Conservation (phyloP, 2,888 invertebrate species). For the Branchipolynoe longqiensis region DNA sequence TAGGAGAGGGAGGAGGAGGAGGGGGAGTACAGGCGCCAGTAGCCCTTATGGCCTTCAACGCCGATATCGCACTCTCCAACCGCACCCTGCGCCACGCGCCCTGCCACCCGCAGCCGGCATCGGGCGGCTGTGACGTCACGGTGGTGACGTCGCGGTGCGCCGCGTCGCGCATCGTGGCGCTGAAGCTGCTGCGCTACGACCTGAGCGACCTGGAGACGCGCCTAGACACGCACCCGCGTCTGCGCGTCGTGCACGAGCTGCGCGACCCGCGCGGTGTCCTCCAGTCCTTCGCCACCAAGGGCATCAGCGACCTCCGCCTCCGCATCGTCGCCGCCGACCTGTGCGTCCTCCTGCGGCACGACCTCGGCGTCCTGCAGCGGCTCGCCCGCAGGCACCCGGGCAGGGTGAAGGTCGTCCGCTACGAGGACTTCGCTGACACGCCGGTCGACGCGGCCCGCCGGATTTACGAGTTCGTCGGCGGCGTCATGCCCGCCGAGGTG, state of each 20-base stretch:
- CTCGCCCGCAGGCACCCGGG: not conserved
- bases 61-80: not conserved
- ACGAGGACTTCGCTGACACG: not conserved
- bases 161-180: not conserved
- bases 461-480: not conserved
- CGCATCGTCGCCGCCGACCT: not conserved
- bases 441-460: not conserved
- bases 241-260: not conserved
- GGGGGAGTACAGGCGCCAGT: not conserved
- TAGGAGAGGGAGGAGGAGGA: too few relatives aligned
- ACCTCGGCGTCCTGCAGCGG: not conserved
- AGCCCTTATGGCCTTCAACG: not conserved
- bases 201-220: not conserved
- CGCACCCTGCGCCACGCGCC: not conserved
- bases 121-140: not conserved
- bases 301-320: not conserved
- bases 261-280: not conserved
- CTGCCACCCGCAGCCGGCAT: not conserved
- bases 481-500: not conserved
- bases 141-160: not conserved
- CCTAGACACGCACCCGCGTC: not conserved
- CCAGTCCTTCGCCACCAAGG: not conserved
- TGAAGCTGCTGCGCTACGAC: slow-evolving; percentile 12
- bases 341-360: not conserved
- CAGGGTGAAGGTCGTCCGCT: not conserved